These are phyloP conservation scores for Acronicta psi DNA, from an alignment of 2,888 invertebrate genomes.

Conservation along the genomic window DNA sequence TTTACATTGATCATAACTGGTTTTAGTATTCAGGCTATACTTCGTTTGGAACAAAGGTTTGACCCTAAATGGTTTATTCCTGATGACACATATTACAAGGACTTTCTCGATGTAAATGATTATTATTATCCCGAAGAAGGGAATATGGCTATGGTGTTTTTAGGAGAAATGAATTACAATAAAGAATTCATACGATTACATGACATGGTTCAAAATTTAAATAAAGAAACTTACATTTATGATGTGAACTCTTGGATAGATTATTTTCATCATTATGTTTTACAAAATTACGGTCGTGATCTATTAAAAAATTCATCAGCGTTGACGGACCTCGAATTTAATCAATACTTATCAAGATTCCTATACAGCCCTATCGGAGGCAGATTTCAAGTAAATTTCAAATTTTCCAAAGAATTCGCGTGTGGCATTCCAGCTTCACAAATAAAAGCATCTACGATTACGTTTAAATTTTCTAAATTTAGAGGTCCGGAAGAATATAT, in stretches of 20 bases:
- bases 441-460: conserved; percentile 90
- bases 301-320: conserved; percentile 82
- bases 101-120: conserved; percentile 88
- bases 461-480: conserved; percentile 90
- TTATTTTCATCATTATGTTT: conserved; percentile 90
- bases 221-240: conserved; percentile 86
- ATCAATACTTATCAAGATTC: conserved; percentile 91
- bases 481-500: conserved; percentile 91
- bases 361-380: conserved; percentile 92
- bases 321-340: conserved; percentile 88
- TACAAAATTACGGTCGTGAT: conserved; percentile 85
- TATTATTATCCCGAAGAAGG: conserved; percentile 91
- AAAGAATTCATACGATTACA: conserved; percentile 89
- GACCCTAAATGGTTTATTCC: conserved; percentile 95
- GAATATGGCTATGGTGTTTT: conserved; percentile 90
- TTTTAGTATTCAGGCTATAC: conserved; percentile 90
- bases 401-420: conserved; percentile 88
- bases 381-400: conserved; percentile 91
- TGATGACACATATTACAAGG: conserved; percentile 90
- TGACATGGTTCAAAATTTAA: conserved; percentile 85
- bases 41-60: conserved; percentile 93
- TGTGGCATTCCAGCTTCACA: conserved; percentile 90
- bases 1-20: conserved; percentile 89
- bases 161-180: conserved; percentile 91
- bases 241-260: conserved; percentile 91